Evolutionary conservation across 2,797 vertebrate species (phyloP).

Genomic region (Furcifer pardalis): DNA sequence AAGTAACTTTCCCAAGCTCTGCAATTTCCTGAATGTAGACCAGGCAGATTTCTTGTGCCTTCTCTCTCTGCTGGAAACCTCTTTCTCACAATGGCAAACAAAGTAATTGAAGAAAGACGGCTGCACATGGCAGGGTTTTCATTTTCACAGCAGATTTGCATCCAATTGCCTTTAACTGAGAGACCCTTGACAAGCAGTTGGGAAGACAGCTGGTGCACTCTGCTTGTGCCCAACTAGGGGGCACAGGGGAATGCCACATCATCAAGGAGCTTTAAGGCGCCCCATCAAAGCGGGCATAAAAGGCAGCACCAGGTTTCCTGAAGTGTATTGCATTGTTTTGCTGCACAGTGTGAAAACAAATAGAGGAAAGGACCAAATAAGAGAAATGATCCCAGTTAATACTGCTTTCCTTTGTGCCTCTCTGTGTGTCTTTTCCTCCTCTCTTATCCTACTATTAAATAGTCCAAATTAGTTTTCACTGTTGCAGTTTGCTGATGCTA

Average conservation of each 20-base stretch:
- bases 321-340: constrained; percentile 41
- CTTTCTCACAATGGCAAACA: neutral
- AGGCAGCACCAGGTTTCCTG: constrained; percentile 31
- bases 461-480: constrained; percentile 35
- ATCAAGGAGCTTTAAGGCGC: constrained; percentile 60
- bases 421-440: constrained; percentile 11
- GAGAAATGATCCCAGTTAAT: constrained; percentile 23
- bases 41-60: neutral
- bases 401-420: constrained; percentile 18
- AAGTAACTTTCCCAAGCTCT: no score
- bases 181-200: constrained; percentile 63
- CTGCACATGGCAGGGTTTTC: constrained; percentile 41
- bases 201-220: constrained; percentile 65
- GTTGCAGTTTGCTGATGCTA: constrained; percentile 16
- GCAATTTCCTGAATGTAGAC: neutral
- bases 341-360: constrained; percentile 40
- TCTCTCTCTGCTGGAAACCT: neutral
- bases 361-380: constrained; percentile 28
- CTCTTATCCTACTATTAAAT: constrained; percentile 4
- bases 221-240: constrained; percentile 59
- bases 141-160: constrained; percentile 69
- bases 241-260: constrained; percentile 58
- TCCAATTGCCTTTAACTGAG: constrained; percentile 57
- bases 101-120: constrained; percentile 52
- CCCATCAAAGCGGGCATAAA: constrained; percentile 58